A percentile compares a stretch with the other conserved stretches of the same genome.
Conservation (phyloP, 2,113 vertebrate species). For the Atlantisia rogersi region DNA sequence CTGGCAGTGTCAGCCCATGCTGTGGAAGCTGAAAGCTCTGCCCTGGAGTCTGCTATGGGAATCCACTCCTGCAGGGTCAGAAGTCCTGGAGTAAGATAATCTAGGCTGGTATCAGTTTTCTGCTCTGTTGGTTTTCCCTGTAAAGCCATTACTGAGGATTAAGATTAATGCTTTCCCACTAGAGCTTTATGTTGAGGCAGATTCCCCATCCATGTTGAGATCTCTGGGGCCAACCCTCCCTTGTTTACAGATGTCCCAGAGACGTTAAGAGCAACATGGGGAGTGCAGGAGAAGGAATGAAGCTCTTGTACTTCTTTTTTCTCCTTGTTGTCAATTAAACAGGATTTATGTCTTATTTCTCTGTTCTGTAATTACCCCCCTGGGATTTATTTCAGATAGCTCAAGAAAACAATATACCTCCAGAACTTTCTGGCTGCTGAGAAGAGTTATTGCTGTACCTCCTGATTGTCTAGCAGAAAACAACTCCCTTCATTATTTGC, state of each 20-base stretch:
- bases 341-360: conserved; percentile 70
- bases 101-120: neutral
- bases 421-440: conserved; percentile 50
- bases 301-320: neutral
- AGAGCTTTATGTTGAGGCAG: neutral
- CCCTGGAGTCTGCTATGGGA: accelerated
- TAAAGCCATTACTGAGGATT: neutral
- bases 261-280: neutral
- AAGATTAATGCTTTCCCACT: neutral
- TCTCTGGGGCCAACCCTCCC: neutral
- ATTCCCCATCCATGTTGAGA: neutral
- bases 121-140: neutral
- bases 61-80: neutral
- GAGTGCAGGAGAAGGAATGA: neutral
- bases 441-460: conserved; percentile 69
- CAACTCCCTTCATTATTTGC: conserved; percentile 59
- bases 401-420: conserved; percentile 50
- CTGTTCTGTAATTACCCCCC: conserved; percentile 68
- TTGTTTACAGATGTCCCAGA: neutral
- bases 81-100: neutral
- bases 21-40: neutral
- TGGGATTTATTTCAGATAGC: conserved; percentile 69
- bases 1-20: neutral
- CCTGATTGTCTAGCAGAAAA: conserved; percentile 3
- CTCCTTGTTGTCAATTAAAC: conserved; percentile 71